These are phyloP conservation scores for Herminia tarsipennalis DNA, from an alignment of 2,888 invertebrate species.

Conservation along the genomic window DNA sequence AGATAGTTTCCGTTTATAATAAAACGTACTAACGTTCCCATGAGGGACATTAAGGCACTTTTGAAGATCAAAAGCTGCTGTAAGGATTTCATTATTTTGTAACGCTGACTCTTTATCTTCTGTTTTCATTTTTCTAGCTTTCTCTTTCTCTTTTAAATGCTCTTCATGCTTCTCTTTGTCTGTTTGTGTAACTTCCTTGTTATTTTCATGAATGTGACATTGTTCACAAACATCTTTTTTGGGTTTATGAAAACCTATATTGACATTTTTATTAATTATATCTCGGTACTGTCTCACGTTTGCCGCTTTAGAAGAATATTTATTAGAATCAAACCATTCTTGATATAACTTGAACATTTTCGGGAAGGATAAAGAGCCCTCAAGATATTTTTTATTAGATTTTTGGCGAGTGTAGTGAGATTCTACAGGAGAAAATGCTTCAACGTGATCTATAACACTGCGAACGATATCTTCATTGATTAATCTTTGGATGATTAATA, in stretches of 20 bases:
- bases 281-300: slow-evolving; percentile 19
- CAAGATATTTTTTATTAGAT: slow-evolving; percentile 2
- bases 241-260: slow-evolving; percentile 22
- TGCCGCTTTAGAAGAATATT: slow-evolving; percentile 17
- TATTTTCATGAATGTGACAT: slow-evolving; percentile 2
- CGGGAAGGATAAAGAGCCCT: slow-evolving; percentile 18
- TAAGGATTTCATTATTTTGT: slow-evolving; percentile 11
- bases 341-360: slow-evolving; percentile 22
- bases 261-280: slow-evolving; percentile 24
- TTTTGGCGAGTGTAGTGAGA: slow-evolving; percentile 26
- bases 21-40: slow-evolving; percentile 25
- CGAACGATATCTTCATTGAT: background rate
- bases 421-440: slow-evolving; percentile 27
- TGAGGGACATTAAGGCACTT: slow-evolving; percentile 26
- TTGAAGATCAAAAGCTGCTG: slow-evolving; percentile 30
- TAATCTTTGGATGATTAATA: too few species aligned
- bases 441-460: slow-evolving; percentile 20
- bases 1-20: slow-evolving; percentile 30
- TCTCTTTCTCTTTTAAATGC: slow-evolving; percentile 7
- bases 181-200: slow-evolving; percentile 10
- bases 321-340: slow-evolving; percentile 19
- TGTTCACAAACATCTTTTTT: slow-evolving; percentile 28
- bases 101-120: slow-evolving; percentile 16
- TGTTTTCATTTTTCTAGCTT: slow-evolving; percentile 12
- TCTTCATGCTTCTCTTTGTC: background rate